These are phyloP conservation scores for Petrocephalus schoutedeni DNA, from an alignment of 2,797 vertebrate species.

Conservation along the genomic window DNA sequence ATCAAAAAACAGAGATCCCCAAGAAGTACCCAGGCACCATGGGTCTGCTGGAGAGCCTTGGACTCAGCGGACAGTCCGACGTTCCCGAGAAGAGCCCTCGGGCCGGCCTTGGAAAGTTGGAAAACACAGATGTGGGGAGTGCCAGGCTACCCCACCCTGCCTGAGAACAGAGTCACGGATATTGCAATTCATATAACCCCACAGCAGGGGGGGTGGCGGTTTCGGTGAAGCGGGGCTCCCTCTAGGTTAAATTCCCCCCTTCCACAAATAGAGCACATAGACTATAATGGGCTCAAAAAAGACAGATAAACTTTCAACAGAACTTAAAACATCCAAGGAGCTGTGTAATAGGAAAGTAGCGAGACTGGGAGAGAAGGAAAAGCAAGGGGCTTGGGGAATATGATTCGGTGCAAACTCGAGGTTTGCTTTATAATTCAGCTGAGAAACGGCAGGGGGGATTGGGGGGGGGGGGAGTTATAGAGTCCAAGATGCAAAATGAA, in stretches of 20 bases:
- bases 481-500: not conserved
- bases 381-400: not conserved
- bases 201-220: not conserved
- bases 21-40: not conserved
- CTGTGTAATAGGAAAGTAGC: not conserved
- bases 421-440: not conserved
- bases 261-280: not conserved
- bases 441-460: not conserved
- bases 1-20: not conserved
- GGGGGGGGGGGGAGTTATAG: not conserved
- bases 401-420: not conserved
- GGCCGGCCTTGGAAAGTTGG: conserved; percentile 24
- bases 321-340: not conserved
- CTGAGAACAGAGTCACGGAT: conserved; percentile 30
- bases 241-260: not conserved
- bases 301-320: not conserved
- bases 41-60: not conserved
- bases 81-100: not conserved
- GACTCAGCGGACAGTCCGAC: not conserved
- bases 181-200: conserved; percentile 36
- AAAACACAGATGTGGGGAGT: conserved; percentile 55
- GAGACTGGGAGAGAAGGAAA: not conserved
- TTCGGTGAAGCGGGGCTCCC: not conserved
- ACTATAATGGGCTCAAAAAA: not conserved
- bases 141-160: conserved; percentile 30